phyloP scores from a whole-genome alignment of 2,113 vertebrate genomes.

The Leucopsar rothschildi region DNA sequence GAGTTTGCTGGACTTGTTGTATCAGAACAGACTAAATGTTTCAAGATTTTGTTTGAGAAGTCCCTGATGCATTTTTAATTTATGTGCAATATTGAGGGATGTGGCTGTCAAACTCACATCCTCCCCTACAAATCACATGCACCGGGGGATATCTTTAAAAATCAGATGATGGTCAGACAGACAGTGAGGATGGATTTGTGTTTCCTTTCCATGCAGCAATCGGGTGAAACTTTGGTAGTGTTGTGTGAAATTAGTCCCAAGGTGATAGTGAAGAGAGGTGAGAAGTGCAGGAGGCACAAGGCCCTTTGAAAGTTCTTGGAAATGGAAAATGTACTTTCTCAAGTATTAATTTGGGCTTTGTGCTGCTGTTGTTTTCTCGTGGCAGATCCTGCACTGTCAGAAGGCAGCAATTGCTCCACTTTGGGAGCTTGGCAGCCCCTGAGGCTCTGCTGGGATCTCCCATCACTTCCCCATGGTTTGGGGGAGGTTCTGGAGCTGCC shows the following conservation, averaged over 20 bases:
- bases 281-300: not conserved
- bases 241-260: not conserved
- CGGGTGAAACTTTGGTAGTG: not conserved
- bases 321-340: conserved; percentile 9
- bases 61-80: not conserved
- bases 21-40: not conserved
- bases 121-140: not conserved
- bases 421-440: not conserved
- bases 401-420: not conserved
- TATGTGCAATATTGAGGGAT: not conserved
- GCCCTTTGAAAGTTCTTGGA: not conserved
- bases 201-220: not conserved
- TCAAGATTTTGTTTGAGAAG: not conserved
- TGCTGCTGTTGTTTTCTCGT: not conserved
- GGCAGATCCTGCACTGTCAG: not conserved
- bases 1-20: not conserved
- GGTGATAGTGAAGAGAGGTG: not conserved
- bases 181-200: not conserved
- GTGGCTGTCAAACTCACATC: not conserved
- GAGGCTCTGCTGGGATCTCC: not conserved
- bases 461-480: accelerated
- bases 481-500: not conserved
- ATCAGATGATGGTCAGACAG: not conserved
- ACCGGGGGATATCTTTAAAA: not conserved
- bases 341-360: not conserved